Conservation (phyloP, 2,888 invertebrate species). For the Dicyrtoma fusca region DNA sequence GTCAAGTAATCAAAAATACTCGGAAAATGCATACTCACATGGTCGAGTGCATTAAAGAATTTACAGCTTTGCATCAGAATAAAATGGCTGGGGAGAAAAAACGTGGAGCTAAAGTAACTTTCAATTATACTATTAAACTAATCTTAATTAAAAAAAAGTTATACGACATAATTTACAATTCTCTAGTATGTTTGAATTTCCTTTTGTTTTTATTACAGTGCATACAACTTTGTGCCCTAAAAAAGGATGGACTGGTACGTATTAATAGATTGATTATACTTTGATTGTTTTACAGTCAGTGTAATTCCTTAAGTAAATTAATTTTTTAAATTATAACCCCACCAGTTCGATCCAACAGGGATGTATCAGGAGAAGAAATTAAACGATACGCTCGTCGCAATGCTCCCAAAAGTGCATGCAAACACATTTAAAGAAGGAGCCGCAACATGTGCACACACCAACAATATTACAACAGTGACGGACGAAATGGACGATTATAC, state of each 20-base stretch:
- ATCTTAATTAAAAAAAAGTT: neutral
- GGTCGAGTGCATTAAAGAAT: slow-evolving; percentile 11
- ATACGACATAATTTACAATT: neutral
- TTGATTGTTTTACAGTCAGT: neutral
- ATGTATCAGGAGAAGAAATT: neutral
- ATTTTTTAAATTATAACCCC: neutral
- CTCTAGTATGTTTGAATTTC: neutral
- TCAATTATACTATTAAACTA: neutral
- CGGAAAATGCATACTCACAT: neutral
- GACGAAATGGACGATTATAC: neutral
- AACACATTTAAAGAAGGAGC: neutral
- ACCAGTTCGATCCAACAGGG: slow-evolving; percentile 9
- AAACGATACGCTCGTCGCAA: neutral
- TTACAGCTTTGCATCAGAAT: neutral
- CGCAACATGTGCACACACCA: neutral
- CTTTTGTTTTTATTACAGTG: slow-evolving; percentile 3
- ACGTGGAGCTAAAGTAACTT: slow-evolving; percentile 9
- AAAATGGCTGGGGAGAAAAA: slow-evolving; percentile 6
- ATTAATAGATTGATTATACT: no score
- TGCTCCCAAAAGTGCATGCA: neutral
- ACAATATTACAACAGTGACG: neutral
- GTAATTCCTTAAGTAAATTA: neutral
- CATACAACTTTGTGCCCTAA: slow-evolving; percentile 6
- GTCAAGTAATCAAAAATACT: neutral
- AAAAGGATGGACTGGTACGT: slow-evolving; percentile 15